These are phyloP conservation scores for Charina bottae DNA, from an alignment of 2,113 vertebrate genomes.

Conservation along the genomic window DNA sequence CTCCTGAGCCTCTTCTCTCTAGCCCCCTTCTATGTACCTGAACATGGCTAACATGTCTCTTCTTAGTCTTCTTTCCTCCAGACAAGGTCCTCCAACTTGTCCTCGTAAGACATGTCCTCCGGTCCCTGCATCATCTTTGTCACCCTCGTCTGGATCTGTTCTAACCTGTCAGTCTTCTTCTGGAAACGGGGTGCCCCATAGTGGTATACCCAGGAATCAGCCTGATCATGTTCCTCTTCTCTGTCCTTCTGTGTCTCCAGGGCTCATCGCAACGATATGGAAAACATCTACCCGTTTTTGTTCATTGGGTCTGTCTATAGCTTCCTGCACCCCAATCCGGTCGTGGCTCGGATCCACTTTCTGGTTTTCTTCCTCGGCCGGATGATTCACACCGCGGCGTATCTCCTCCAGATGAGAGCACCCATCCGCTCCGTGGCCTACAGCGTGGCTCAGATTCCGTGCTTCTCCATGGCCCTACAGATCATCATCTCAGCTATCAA, in stretches of 20 bases:
- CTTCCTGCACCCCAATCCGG: conserved; percentile 78
- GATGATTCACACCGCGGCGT: conserved; percentile 84
- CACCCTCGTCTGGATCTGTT: background rate
- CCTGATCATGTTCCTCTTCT: background rate
- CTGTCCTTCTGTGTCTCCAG: conserved; percentile 62
- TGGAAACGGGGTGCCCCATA: background rate
- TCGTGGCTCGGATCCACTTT: conserved; percentile 87
- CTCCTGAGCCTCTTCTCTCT: too few species aligned
- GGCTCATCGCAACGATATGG: conserved; percentile 90
- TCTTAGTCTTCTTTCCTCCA: too few species aligned
- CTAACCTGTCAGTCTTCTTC: background rate
- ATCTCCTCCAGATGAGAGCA: conserved; percentile 80
- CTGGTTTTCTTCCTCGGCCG: conserved; percentile 83
- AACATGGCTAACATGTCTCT: too few species aligned
- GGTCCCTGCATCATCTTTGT: background rate
- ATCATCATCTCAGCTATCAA: conserved; percentile 75
- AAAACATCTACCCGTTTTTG: conserved; percentile 95
- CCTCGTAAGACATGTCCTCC: too few species aligned
- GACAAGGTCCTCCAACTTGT: too few species aligned
- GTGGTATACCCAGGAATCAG: background rate
- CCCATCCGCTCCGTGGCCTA: conserved; percentile 89
- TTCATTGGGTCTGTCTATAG: conserved; percentile 92
- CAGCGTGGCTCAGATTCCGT: conserved; percentile 85
- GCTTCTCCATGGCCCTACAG: conserved; percentile 92
- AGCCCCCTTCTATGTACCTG: too few species aligned